These are phyloP conservation scores for Ellobius talpinus DNA, from an alignment of 2,113 vertebrate species.

Conservation along the genomic window DNA sequence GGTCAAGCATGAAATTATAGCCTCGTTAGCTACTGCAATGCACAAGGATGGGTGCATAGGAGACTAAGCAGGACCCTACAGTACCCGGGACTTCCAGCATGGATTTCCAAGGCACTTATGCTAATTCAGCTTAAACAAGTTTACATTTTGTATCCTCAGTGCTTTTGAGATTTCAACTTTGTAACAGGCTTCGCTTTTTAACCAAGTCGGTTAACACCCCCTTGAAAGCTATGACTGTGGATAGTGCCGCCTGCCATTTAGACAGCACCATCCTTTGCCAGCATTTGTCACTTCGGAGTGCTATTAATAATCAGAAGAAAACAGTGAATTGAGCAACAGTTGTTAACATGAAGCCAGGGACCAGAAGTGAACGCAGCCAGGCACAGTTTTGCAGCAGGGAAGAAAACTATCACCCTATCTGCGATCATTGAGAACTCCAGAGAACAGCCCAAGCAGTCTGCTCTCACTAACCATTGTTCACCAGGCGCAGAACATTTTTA, in stretches of 20 bases:
- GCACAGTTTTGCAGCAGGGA: slow-evolving; percentile 54
- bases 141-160: slow-evolving; percentile 43
- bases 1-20: slow-evolving; percentile 81
- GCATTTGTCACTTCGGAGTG: slow-evolving; percentile 73
- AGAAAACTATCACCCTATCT: slow-evolving; percentile 44
- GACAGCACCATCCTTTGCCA: slow-evolving; percentile 60
- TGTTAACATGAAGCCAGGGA: slow-evolving; percentile 67
- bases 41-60: slow-evolving; percentile 70
- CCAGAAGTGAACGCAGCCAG: slow-evolving; percentile 58
- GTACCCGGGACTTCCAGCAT: not conserved
- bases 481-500: not conserved
- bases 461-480: slow-evolving; percentile 10
- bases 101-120: slow-evolving; percentile 73
- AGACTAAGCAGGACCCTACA: slow-evolving; percentile 72
- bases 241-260: slow-evolving; percentile 21
- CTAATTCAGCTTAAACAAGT: slow-evolving; percentile 81
- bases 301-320: slow-evolving; percentile 77
- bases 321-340: slow-evolving; percentile 71
- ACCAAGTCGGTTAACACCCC: slow-evolving; percentile 10
- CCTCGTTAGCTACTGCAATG: slow-evolving; percentile 79
- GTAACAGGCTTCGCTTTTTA: slow-evolving; percentile 43
- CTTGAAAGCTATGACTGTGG: not conserved
- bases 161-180: slow-evolving; percentile 61
- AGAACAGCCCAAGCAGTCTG: slow-evolving; percentile 39
- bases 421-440: slow-evolving; percentile 58